phyloP scores from a whole-genome alignment of 2,797 vertebrate species.

The Intellagama lesueurii region DNA sequence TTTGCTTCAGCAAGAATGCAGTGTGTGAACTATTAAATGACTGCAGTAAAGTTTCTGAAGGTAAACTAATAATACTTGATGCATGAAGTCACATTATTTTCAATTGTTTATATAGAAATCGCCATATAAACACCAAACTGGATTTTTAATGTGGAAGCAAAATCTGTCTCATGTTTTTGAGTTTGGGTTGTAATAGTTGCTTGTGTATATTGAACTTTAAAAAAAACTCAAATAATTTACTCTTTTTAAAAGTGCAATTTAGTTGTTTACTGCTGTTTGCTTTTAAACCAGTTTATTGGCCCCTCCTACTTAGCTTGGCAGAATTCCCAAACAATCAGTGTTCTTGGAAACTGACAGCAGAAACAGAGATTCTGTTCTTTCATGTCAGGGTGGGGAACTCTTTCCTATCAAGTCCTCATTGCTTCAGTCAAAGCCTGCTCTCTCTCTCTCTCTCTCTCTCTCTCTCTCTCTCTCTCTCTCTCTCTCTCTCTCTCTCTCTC shows the following conservation, averaged over 20 bases:
- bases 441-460: too few relatives aligned
- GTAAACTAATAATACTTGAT: not conserved
- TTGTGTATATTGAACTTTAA: not conserved
- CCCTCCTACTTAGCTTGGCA: not conserved
- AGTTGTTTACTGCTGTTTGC: conserved; percentile 1
- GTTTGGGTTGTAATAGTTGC: not conserved
- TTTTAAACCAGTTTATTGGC: conserved; percentile 13
- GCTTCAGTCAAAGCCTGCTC: too few relatives aligned
- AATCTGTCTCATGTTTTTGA: conserved; percentile 1
- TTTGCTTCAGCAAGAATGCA: not conserved
- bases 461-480: too few relatives aligned
- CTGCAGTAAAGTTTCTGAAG: not conserved
- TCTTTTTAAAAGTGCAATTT: not conserved
- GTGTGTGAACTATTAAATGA: not conserved
- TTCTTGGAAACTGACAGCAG: not conserved
- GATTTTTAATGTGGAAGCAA: not conserved
- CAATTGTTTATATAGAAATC: not conserved
- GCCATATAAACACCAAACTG: not conserved
- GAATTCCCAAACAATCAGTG: not conserved
- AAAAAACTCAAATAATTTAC: not conserved
- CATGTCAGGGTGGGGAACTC: not conserved
- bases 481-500: too few relatives aligned
- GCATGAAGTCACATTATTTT: conserved; percentile 2
- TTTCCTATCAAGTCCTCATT: not conserved
- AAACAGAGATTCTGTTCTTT: not conserved